phyloP scores from a whole-genome alignment of 2,888 invertebrate genomes.

The Hypsopygia costalis region DNA sequence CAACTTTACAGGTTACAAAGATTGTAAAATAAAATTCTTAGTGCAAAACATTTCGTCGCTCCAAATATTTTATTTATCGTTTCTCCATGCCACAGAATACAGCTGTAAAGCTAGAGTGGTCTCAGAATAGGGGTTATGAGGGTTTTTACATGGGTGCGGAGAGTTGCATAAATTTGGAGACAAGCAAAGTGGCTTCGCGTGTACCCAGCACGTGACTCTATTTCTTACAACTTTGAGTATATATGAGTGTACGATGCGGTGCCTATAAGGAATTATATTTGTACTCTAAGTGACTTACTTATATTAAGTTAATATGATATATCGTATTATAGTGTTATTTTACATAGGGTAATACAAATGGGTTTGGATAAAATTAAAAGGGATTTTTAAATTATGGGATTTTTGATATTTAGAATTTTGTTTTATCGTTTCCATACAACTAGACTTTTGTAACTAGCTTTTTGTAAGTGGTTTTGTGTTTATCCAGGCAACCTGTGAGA shows the following conservation, averaged over 20 bases:
- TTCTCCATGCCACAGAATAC: slow-evolving; percentile 13
- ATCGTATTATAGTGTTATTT: too few relatives aligned
- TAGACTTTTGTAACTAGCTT: too few relatives aligned
- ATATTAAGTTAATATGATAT: too few relatives aligned
- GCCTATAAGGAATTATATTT: too few relatives aligned
- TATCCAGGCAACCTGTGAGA: too few relatives aligned
- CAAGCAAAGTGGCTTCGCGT: slow-evolving; percentile 63
- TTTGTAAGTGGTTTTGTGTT: too few relatives aligned
- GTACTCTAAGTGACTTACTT: too few relatives aligned
- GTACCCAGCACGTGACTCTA: slow-evolving; percentile 59
- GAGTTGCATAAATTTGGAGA: slow-evolving; percentile 64
- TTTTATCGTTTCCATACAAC: too few relatives aligned
- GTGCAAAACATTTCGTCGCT: neutral
- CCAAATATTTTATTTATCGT: neutral
- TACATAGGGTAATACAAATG: too few relatives aligned
- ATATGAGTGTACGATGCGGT: neutral
- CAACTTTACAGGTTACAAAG: neutral
- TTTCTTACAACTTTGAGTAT: slow-evolving; percentile 35
- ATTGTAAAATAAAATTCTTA: neutral
- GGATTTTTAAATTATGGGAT: too few relatives aligned
- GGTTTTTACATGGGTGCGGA: slow-evolving; percentile 31
- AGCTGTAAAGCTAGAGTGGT: slow-evolving; percentile 6
- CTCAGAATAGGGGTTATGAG: slow-evolving; percentile 26
- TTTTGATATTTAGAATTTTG: too few relatives aligned
- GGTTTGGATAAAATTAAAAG: too few relatives aligned